phyloP scores from a whole-genome alignment of 2,113 vertebrate species.

The Gadus chalcogrammus region DNA sequence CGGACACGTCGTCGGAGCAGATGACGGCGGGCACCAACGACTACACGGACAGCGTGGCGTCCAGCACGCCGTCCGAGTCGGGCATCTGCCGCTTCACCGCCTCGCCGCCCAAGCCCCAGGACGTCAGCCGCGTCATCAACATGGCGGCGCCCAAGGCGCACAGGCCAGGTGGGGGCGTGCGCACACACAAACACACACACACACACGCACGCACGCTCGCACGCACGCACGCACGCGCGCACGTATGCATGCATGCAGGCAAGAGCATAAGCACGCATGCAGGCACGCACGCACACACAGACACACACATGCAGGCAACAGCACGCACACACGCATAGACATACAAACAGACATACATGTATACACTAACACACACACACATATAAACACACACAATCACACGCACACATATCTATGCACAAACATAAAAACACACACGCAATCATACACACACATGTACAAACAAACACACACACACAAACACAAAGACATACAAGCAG shows the following conservation, averaged over 20 bases:
- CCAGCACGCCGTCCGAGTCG: constrained; percentile 97
- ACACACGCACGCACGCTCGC: background rate
- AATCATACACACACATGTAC: background rate
- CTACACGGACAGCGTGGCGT: constrained; percentile 98
- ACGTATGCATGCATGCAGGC: background rate
- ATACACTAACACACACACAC: background rate
- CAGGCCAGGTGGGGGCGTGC: constrained; percentile 85
- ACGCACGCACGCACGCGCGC: constrained; percentile 2
- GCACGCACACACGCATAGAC: background rate
- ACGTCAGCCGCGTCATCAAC: constrained; percentile 91
- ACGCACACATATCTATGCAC: background rate
- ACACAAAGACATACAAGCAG: constrained; percentile 11
- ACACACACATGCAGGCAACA: background rate
- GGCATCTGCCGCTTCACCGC: constrained; percentile 98
- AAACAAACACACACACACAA: background rate
- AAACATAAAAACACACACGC: constrained; percentile 10
- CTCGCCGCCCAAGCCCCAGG: constrained; percentile 97
- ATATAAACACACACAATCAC: constrained; percentile 3
- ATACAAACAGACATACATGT: constrained; percentile 12
- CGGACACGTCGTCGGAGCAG: constrained; percentile 97
- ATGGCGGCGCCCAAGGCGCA: constrained; percentile 99
- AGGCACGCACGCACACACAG: background rate
- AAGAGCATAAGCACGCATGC: constrained; percentile 1
- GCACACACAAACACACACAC: background rate
- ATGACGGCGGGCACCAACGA: constrained; percentile 98